These are phyloP conservation scores for Mastigias papua DNA, from an alignment of 30 jellyfish, hydroid and myxozoan species.

Conservation along the genomic window DNA sequence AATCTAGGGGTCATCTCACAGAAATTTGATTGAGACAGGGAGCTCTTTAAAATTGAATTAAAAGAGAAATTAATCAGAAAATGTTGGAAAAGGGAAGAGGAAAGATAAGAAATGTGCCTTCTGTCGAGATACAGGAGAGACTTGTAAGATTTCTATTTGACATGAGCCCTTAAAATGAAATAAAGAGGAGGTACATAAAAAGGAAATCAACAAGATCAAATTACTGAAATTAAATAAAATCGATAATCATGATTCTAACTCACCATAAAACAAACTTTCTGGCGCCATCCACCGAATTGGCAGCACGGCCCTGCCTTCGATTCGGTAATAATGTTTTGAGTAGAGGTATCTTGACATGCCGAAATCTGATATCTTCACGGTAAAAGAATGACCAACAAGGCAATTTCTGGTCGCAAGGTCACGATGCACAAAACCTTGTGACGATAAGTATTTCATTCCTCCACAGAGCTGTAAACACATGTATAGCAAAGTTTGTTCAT, in stretches of 20 bases:
- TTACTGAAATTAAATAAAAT: not conserved
- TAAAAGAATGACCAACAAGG: conserved; percentile 94
- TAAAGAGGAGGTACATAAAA: too few relatives aligned
- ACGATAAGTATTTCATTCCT: conserved; percentile 83
- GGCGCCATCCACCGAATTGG: conserved; percentile 99
- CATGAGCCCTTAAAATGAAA: too few relatives aligned
- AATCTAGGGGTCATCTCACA: too few relatives aligned
- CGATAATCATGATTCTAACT: not conserved
- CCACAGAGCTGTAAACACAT: conserved; percentile 86
- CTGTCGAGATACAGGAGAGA: too few relatives aligned
- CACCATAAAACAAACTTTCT: conserved; percentile 89
- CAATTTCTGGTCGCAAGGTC: conserved; percentile 95
- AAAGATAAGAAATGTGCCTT: too few relatives aligned
- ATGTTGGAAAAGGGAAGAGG: too few relatives aligned
- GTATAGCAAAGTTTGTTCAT: conserved; percentile 73
- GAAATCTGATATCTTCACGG: conserved; percentile 87
- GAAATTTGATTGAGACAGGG: too few relatives aligned
- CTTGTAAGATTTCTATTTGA: too few relatives aligned
- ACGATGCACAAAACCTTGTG: conserved; percentile 94
- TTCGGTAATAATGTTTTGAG: conserved; percentile 85
- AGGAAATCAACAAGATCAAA: not conserved
- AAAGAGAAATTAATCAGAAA: too few relatives aligned
- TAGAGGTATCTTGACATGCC: conserved; percentile 90
- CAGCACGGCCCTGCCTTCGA: conserved; percentile 93
- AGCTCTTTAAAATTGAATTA: too few relatives aligned